phyloP scores from a whole-genome alignment of 2,113 vertebrate species.

The Peromyscus leucopus region DNA sequence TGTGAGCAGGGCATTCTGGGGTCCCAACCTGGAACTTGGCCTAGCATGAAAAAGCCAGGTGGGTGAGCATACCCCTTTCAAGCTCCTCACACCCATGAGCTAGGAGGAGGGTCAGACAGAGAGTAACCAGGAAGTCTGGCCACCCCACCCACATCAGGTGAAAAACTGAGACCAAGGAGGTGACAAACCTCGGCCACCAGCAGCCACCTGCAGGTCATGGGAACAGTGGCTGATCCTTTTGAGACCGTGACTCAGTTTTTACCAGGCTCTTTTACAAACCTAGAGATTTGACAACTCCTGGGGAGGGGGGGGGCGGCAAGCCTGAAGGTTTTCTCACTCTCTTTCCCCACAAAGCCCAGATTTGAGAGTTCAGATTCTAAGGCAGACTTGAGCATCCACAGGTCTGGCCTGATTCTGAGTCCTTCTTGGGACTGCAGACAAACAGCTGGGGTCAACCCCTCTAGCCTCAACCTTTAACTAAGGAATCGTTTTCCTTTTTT shows the following conservation, averaged over 20 bases:
- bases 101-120: background rate
- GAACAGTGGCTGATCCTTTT: background rate
- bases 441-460: background rate
- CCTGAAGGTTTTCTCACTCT: background rate
- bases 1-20: background rate
- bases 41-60: background rate
- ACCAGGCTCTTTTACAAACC: slow-evolving; percentile 45
- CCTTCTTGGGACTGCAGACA: background rate
- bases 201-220: background rate
- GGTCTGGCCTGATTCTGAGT: background rate
- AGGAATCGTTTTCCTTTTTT: slow-evolving; percentile 50
- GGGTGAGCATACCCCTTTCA: background rate
- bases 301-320: background rate
- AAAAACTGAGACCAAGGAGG: background rate
- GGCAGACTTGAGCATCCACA: background rate
- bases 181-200: rapidly evolving
- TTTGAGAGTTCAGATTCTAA: background rate
- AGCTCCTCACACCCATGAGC: background rate
- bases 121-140: background rate
- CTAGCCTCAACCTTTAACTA: slow-evolving; percentile 55
- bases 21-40: no score
- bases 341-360: background rate
- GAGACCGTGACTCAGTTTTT: background rate
- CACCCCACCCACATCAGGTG: background rate
- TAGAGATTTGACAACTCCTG: background rate